These are phyloP conservation scores for Hippocampus zosterae DNA, from an alignment of 2,113 vertebrate species.

Conservation along the genomic window DNA sequence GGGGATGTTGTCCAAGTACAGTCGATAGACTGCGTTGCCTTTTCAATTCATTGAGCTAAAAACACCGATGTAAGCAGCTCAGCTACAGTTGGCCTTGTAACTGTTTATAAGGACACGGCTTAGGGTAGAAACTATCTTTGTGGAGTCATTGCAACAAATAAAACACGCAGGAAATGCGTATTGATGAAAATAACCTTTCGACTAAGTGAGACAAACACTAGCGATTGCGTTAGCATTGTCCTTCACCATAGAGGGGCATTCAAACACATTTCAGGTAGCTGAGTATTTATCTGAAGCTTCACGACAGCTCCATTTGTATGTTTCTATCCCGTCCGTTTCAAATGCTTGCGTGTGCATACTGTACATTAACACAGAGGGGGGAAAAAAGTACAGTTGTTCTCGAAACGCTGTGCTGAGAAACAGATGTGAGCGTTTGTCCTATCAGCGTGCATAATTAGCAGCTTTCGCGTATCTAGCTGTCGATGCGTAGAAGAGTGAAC, in stretches of 20 bases:
- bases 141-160: conserved; percentile 7
- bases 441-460: conserved; percentile 77
- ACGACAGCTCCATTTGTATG: conserved; percentile 54
- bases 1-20: conserved; percentile 51
- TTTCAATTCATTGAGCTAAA: conserved; percentile 54
- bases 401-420: conserved; percentile 59
- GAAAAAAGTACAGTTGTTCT: conserved; percentile 50
- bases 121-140: conserved; percentile 6
- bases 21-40: conserved; percentile 46
- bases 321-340: conserved; percentile 56
- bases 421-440: conserved; percentile 75
- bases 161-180: neutral
- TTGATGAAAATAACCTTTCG: conserved; percentile 2
- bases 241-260: neutral
- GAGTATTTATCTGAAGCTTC: conserved; percentile 61
- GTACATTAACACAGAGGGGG: conserved; percentile 39
- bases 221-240: conserved; percentile 1
- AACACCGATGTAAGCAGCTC: conserved; percentile 47
- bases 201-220: neutral
- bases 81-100: conserved; percentile 18
- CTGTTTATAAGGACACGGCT: conserved; percentile 17
- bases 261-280: conserved; percentile 5
- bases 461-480: conserved; percentile 70
- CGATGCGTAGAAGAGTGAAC: conserved; percentile 43
- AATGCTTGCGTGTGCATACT: conserved; percentile 63